Evolutionary conservation across 2,888 invertebrate species (phyloP), one percentile per base, ranked within the genome.

Genomic region (Hydrotaea diabolus): DNA sequence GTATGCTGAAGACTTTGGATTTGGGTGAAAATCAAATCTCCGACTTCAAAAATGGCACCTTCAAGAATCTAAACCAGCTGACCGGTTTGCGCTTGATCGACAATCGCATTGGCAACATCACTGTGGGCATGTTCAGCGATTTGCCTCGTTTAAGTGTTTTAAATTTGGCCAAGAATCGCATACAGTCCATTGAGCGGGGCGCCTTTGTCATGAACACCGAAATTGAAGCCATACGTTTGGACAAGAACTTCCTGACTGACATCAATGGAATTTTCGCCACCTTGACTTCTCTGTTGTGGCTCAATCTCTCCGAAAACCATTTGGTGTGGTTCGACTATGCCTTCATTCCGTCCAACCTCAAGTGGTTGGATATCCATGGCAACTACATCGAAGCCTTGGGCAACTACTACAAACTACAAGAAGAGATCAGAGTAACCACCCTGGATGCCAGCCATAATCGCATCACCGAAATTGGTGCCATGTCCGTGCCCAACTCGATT

Each of bases 281-380:
- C 81, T 93, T 98, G 36, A 95, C 96, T n/a, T 96, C 96, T 87
- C 93, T 98, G 83, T 93, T 97, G 90, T 96, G 97, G 96, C 93
- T 98, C 82, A 98, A 98, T 93, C 94, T 98, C 74, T 97, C 97
- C 55, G 97, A 97, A 93, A 98, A 98, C 93, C 97, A 97, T 93
- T 93, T 98, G 90, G 96, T 96, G 88, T 97, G 97, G 97, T 98
- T 98, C 93, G 98, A 98, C 92, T 98, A 97, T 91, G 97, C 97
- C 76, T 97, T 98, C 92, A 96, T 98, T 89, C 98, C 98, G 31
- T 96, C 95, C 87, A 97, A 96, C 92, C 93, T 98, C 80, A 96
- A 97, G 93, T 97, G 97, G 97, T 93, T 98, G 90, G 97, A 98
- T 91, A 95, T 98, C 90, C 97, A 97, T 91, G 96, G 97, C 75